Percentiles rank a stretch among this genome's conserved stretches.
Evolutionary conservation across 2,797 vertebrate genomes (phyloP).

Genomic region (Periparus ater): DNA sequence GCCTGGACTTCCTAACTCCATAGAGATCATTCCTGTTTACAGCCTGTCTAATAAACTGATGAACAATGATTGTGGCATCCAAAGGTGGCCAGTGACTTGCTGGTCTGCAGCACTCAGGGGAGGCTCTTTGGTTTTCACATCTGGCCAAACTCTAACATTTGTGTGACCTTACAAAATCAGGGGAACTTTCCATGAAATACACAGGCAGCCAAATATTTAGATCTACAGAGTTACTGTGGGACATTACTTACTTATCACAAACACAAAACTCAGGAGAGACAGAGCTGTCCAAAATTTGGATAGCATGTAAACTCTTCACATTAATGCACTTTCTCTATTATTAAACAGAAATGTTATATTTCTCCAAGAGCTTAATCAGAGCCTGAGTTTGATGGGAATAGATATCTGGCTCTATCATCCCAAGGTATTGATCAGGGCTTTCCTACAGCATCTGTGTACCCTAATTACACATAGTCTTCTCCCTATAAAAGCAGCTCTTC

Average conservation of each 20-base stretch:
- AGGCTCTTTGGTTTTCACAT: not conserved
- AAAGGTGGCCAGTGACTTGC: not conserved
- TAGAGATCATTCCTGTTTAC: not conserved
- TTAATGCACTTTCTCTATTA: not conserved
- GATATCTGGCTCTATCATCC: not conserved
- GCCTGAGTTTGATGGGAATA: not conserved
- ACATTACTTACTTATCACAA: constrained; percentile 25
- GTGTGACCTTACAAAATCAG: constrained; percentile 18
- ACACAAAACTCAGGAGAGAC: constrained; percentile 1
- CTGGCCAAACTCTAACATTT: constrained; percentile 26
- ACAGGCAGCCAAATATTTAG: constrained; percentile 33
- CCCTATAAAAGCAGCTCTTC: not conserved
- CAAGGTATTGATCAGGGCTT: not conserved
- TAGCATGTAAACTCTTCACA: not conserved
- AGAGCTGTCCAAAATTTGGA: not conserved
- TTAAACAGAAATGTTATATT: not conserved
- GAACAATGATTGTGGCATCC: not conserved
- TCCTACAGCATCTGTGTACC: not conserved
- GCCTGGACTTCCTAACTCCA: not conserved
- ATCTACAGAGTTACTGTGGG: not conserved
- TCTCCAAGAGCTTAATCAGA: not conserved
- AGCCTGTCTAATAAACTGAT: not conserved
- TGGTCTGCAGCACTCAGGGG: not conserved
- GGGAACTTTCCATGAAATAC: constrained; percentile 4
- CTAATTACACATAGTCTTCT: not conserved